A percentile compares a stretch with the other conserved stretches of the same genome.
These are phyloP conservation scores for Pristionchus entomophagus DNA, from an alignment of 2,888 invertebrate species.

Conservation along the genomic window DNA sequence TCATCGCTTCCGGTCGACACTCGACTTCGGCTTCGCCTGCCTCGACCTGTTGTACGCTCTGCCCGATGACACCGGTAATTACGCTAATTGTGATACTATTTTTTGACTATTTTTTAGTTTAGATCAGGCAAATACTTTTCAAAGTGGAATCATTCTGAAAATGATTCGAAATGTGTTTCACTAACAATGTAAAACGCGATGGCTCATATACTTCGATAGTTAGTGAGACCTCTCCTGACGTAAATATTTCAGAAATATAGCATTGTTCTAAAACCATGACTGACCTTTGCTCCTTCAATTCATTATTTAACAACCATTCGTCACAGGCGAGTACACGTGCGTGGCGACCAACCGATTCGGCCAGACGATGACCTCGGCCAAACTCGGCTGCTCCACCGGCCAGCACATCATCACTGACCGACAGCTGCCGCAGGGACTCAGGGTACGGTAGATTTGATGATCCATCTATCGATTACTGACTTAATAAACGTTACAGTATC, in stretches of 20 bases:
- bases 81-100: neutral
- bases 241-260: no score
- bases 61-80: constrained; percentile 87
- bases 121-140: neutral
- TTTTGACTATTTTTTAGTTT: neutral
- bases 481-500: no score
- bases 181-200: no score
- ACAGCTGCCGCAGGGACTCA: constrained; percentile 71
- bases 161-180: no score
- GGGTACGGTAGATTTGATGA: constrained; percentile 34
- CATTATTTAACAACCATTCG: neutral
- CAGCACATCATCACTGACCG: constrained; percentile 73
- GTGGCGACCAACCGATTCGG: constrained; percentile 82
- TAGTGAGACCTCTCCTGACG: no score
- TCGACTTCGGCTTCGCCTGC: constrained; percentile 96
- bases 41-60: constrained; percentile 92
- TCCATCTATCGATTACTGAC: neutral
- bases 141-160: no score
- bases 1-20: constrained; percentile 84
- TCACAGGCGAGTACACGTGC: constrained; percentile 78
- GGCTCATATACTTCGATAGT: no score
- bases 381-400: constrained; percentile 74
- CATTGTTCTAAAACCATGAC: no score
- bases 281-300: no score
- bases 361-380: constrained; percentile 72